Conservation (phyloP, 2,797 vertebrate species). For the Varecia variegata region DNA sequence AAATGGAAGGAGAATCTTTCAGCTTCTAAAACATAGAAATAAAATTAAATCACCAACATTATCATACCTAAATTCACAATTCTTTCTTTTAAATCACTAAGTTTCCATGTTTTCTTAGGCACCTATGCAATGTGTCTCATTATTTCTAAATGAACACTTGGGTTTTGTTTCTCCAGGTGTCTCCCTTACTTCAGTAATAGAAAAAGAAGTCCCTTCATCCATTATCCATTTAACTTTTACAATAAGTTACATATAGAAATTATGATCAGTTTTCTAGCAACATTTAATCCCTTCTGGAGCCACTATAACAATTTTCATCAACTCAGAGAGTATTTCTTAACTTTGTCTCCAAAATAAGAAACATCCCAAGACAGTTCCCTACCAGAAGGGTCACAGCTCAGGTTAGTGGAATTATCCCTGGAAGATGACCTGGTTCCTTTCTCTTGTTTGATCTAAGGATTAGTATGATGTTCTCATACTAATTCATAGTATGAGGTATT, state of each 20-base stretch:
- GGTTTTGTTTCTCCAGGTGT: neutral
- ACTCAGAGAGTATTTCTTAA: neutral
- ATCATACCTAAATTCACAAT: neutral
- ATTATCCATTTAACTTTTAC: neutral
- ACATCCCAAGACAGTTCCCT: neutral
- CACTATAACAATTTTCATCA: constrained; percentile 6
- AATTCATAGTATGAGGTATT: neutral
- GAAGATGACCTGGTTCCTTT: neutral
- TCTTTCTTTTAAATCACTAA: constrained; percentile 31
- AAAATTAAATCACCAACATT: neutral
- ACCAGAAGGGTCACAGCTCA: neutral
- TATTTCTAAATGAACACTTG: constrained; percentile 1
- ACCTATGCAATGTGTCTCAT: neutral
- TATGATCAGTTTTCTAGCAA: constrained; percentile 12
- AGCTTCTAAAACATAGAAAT: neutral
- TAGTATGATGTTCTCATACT: neutral
- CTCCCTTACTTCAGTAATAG: neutral
- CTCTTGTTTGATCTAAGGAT: constrained; percentile 24
- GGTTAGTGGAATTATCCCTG: neutral
- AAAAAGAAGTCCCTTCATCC: neutral
- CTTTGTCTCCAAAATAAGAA: constrained; percentile 11
- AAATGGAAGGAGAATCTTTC: neutral
- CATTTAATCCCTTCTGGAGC: constrained; percentile 44
- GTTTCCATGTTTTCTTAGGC: neutral
- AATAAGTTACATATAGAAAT: constrained; percentile 35